A percentile compares a stretch with the other conserved stretches of the same genome.
Conservation (phyloP, 2,888 invertebrate genomes). For the Schrankia costaestrigalis region DNA sequence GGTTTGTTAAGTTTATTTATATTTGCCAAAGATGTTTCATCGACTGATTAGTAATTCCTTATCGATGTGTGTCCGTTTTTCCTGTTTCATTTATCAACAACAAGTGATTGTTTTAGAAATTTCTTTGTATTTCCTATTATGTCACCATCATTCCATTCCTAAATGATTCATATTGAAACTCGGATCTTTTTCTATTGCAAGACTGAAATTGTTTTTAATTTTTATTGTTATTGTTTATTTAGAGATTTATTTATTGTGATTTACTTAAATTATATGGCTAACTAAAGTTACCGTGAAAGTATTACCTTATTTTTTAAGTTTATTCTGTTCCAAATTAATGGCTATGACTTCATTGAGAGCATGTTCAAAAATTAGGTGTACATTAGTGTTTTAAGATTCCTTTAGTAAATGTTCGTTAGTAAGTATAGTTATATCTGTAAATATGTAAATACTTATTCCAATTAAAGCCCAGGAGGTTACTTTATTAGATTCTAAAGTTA, state of each 20-base stretch:
- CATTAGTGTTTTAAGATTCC: constrained; percentile 21
- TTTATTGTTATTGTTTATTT: constrained; percentile 68
- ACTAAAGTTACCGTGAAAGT: constrained; percentile 78
- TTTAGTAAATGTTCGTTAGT: constrained; percentile 37
- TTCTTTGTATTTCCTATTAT: constrained; percentile 28
- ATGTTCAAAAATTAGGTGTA: constrained; percentile 41
- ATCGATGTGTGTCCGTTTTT: constrained; percentile 23
- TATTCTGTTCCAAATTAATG: constrained; percentile 59
- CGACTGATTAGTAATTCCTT: constrained; percentile 44
- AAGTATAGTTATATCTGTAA: constrained; percentile 56
- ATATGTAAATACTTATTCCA: constrained; percentile 48
- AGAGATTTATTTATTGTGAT: constrained; percentile 77
- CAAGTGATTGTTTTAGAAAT: constrained; percentile 5
- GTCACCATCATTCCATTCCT: constrained; percentile 19
- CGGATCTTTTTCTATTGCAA: constrained; percentile 55
- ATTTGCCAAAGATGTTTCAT: constrained; percentile 56
- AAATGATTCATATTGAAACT: constrained; percentile 25
- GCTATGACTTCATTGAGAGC: constrained; percentile 57
- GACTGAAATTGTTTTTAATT: constrained; percentile 73
- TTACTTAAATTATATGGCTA: constrained; percentile 56
- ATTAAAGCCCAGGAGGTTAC: constrained; percentile 63
- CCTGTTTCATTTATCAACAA: constrained; percentile 18
- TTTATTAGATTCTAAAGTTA: constrained; percentile 46
- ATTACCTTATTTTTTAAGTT: constrained; percentile 68
- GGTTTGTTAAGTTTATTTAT: constrained; percentile 38